A percentile compares a stretch with the other conserved stretches of the same genome.
Evolutionary conservation across 2,888 invertebrate species (phyloP).

Genomic region (Periphyllus acericola): DNA sequence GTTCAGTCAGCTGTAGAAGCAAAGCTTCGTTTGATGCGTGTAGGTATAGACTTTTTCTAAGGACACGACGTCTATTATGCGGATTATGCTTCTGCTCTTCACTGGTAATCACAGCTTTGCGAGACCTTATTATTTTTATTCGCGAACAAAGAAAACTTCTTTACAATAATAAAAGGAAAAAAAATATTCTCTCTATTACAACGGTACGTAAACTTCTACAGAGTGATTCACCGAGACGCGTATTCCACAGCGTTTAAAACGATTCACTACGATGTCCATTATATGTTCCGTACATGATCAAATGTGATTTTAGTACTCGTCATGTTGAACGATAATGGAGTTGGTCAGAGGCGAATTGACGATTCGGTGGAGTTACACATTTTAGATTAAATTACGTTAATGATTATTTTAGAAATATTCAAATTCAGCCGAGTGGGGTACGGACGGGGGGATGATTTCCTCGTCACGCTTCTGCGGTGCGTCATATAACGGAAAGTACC

Average conservation of each 20-base stretch:
- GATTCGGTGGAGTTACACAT: too few species aligned
- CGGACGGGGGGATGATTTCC: too few species aligned
- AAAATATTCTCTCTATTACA: too few species aligned
- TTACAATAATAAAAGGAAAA: not conserved
- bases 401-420: too few species aligned
- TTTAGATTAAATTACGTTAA: too few species aligned
- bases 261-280: not conserved
- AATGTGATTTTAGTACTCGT: too few species aligned
- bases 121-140: not conserved
- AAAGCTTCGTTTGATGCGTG: constrained; percentile 16
- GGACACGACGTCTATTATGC: not conserved
- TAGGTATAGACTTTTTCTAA: not conserved
- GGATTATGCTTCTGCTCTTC: not conserved
- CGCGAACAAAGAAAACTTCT: not conserved
- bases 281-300: too few species aligned
- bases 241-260: not conserved
- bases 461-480: too few species aligned
- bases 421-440: too few species aligned
- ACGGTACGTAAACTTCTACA: not conserved
- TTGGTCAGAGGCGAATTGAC: too few species aligned
- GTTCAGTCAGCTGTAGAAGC: constrained; percentile 13
- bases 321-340: too few species aligned
- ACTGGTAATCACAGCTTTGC: not conserved
- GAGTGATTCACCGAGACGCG: not conserved
- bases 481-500: too few species aligned